Percentiles rank a stretch among this genome's conserved stretches.
Evolutionary conservation across 2,797 vertebrate species (phyloP).

Genomic region (Spatula versicolor): DNA sequence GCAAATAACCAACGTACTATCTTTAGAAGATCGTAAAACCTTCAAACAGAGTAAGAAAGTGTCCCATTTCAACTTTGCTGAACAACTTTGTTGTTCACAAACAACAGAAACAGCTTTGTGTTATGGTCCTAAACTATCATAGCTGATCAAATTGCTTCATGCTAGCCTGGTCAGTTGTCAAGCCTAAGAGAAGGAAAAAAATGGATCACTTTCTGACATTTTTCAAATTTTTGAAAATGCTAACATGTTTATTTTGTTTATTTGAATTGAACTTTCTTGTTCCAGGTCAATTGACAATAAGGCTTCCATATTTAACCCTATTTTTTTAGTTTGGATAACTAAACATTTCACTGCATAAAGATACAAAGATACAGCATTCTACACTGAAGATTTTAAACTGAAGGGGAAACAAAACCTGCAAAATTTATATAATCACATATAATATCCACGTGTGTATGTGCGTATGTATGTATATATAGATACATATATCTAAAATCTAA

Average conservation of each 20-base stretch:
- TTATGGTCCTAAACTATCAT: constrained; percentile 1
- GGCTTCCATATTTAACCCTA: background rate
- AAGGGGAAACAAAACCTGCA: background rate
- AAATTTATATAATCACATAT: background rate
- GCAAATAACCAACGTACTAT: background rate
- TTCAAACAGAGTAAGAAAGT: background rate
- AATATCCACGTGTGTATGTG: background rate
- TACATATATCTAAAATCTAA: constrained; percentile 23
- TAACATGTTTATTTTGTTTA: background rate
- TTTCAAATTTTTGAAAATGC: constrained; percentile 28
- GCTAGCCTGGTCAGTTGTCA: background rate
- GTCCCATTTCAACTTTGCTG: background rate
- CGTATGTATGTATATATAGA: background rate
- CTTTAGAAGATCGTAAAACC: background rate
- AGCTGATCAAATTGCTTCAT: background rate
- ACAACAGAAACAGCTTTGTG: background rate
- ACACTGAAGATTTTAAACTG: background rate
- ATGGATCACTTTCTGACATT: background rate
- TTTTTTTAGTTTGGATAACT: background rate
- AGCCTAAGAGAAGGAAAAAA: constrained; percentile 8
- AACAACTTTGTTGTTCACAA: background rate
- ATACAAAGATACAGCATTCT: background rate
- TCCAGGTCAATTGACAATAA: background rate
- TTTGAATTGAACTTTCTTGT: background rate
- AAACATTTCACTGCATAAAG: background rate